Evolutionary conservation across 2,888 invertebrate genomes (phyloP).

Genomic region (Agriopis marginaria): DNA sequence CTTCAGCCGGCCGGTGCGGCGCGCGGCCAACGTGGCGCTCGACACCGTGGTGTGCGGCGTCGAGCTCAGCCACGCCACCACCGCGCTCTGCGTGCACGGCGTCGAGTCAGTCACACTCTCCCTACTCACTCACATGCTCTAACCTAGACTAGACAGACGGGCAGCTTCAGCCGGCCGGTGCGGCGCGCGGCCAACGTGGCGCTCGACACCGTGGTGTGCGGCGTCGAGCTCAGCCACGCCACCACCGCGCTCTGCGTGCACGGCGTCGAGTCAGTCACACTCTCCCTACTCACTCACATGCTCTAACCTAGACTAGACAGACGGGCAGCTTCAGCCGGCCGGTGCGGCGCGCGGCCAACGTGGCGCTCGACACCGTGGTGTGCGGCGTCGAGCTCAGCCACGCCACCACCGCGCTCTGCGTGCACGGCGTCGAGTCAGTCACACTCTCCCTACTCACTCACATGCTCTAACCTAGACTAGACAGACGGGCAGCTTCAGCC

Average conservation of each 20-base stretch:
- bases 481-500: conserved; percentile 91
- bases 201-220: conserved; percentile 89
- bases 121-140: background rate
- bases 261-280: conserved; percentile 63
- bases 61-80: conserved; percentile 84
- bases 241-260: conserved; percentile 82
- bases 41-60: conserved; percentile 89
- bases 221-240: conserved; percentile 86
- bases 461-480: too few relatives aligned
- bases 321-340: conserved; percentile 91
- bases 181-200: conserved; percentile 91
- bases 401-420: conserved; percentile 81
- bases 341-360: conserved; percentile 91
- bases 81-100: conserved; percentile 81
- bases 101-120: conserved; percentile 55
- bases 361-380: conserved; percentile 89
- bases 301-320: too few relatives aligned
- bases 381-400: conserved; percentile 88
- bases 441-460: background rate
- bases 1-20: conserved; percentile 90
- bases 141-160: too few relatives aligned
- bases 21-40: conserved; percentile 91
- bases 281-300: background rate
- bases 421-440: conserved; percentile 70
- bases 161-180: conserved; percentile 91